Evolutionary conservation across 2,888 invertebrate genomes (phyloP).

Genomic region (Lasioglossum villosulum): DNA sequence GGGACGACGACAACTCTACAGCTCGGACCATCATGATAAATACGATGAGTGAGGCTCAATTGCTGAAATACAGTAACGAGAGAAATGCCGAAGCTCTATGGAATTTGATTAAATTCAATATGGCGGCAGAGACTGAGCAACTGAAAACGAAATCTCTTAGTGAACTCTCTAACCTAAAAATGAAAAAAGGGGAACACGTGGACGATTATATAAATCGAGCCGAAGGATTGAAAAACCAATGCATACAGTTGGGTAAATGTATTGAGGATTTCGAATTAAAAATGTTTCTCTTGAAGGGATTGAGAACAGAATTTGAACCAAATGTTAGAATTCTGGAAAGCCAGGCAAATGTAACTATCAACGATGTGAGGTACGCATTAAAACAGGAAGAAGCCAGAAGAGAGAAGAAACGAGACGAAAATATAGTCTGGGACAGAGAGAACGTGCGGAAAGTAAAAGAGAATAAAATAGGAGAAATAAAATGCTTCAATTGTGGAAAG

Average conservation of each 20-base stretch:
- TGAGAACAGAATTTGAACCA: slow-evolving; percentile 15
- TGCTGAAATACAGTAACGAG: too few species aligned
- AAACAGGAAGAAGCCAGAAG: slow-evolving; percentile 23
- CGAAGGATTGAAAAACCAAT: slow-evolving; percentile 25
- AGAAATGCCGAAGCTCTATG: too few species aligned
- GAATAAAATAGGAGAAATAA: not conserved
- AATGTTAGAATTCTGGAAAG: slow-evolving; percentile 26
- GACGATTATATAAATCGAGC: slow-evolving; percentile 27
- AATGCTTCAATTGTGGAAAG: slow-evolving; percentile 31
- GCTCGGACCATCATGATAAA: too few species aligned
- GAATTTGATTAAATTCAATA: slow-evolving; percentile 16
- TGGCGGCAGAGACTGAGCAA: slow-evolving; percentile 41
- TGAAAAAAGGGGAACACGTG: slow-evolving; percentile 10
- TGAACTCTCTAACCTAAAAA: slow-evolving; percentile 32
- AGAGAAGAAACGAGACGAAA: not conserved
- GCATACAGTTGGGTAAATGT: slow-evolving; percentile 7
- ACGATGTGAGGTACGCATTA: slow-evolving; percentile 22
- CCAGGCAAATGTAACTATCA: not conserved
- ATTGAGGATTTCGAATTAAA: slow-evolving; percentile 30
- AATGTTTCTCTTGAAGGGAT: slow-evolving; percentile 18
- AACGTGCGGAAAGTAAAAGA: slow-evolving; percentile 10
- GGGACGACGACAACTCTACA: too few species aligned
- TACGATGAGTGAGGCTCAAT: too few species aligned
- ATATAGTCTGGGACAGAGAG: not conserved
- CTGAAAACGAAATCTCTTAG: slow-evolving; percentile 21